These are phyloP conservation scores for Ophiothrix spiculata DNA, from an alignment of 35 echinoderm and acorn worm species.

Conservation along the genomic window DNA sequence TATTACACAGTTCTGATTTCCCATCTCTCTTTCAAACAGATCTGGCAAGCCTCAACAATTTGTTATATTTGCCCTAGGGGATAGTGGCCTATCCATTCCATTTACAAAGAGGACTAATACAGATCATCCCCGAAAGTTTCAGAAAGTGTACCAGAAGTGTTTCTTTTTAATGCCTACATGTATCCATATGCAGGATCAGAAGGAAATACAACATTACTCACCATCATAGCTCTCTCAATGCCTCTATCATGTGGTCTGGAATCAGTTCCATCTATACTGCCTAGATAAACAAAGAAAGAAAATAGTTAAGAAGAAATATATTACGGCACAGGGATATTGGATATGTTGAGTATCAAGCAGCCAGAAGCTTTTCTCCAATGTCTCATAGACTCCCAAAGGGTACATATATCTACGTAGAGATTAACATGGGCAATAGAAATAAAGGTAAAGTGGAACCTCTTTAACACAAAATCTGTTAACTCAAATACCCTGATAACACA, in stretches of 20 bases:
- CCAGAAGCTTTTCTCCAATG: not conserved
- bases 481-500: too few relatives aligned
- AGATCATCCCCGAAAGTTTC: too few relatives aligned
- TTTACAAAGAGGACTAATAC: too few relatives aligned
- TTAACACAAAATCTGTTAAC: not conserved
- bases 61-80: too few relatives aligned
- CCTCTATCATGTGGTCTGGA: conserved; percentile 84
- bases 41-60: too few relatives aligned
- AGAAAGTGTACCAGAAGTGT: too few relatives aligned
- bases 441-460: not conserved
- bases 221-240: conserved; percentile 86
- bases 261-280: conserved; percentile 96
- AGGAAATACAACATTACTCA: too few relatives aligned
- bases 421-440: not conserved
- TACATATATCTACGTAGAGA: not conserved
- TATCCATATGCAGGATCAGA: too few relatives aligned
- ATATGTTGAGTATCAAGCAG: not conserved
- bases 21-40: too few relatives aligned
- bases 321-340: not conserved
- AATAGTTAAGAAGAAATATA: not conserved
- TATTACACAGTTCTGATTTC: too few relatives aligned
- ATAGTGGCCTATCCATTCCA: too few relatives aligned
- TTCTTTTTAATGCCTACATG: too few relatives aligned
- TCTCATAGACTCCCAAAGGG: not conserved
- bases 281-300: conserved; percentile 67